phyloP scores from a whole-genome alignment of 2,888 invertebrate genomes.

The Rhodophaea formosa region DNA sequence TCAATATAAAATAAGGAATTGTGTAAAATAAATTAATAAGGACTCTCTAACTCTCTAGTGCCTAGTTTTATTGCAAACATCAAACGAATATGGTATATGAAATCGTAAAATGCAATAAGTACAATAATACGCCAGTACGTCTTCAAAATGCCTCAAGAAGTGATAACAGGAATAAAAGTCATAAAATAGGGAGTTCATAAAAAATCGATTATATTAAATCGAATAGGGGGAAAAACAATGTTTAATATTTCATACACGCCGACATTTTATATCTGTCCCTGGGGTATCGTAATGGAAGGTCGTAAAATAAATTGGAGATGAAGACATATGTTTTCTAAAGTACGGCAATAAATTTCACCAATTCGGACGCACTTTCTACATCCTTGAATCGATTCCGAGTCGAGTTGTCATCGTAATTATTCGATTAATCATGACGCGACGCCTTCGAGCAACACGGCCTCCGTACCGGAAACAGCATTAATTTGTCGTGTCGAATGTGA shows the following conservation, averaged over 20 bases:
- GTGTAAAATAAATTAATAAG: too few relatives aligned
- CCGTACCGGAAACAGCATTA: too few relatives aligned
- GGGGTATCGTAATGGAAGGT: conserved; percentile 1
- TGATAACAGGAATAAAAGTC: neutral
- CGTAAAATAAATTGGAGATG: conserved; percentile 10
- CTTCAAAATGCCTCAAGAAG: too few relatives aligned
- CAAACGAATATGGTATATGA: too few relatives aligned
- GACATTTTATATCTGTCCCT: conserved; percentile 9
- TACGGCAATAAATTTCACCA: conserved; percentile 2
- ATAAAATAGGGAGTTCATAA: neutral
- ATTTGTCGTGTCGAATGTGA: conserved; percentile 1
- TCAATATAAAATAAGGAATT: too few relatives aligned
- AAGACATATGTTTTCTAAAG: conserved; percentile 3
- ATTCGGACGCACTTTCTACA: neutral
- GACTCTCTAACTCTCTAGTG: too few relatives aligned
- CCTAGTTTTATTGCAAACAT: too few relatives aligned
- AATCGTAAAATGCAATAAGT: too few relatives aligned
- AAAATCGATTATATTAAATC: neutral
- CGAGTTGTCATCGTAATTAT: conserved; percentile 5
- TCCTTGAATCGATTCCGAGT: neutral
- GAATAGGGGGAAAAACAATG: neutral
- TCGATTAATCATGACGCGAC: conserved; percentile 2
- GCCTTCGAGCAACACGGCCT: too few relatives aligned
- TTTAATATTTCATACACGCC: conserved; percentile 4
- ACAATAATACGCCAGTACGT: too few relatives aligned